Evolutionary conservation across 2,113 vertebrate genomes (phyloP), one percentile per base, ranked within the genome.

Genomic region (Ifrita kowaldi): DNA sequence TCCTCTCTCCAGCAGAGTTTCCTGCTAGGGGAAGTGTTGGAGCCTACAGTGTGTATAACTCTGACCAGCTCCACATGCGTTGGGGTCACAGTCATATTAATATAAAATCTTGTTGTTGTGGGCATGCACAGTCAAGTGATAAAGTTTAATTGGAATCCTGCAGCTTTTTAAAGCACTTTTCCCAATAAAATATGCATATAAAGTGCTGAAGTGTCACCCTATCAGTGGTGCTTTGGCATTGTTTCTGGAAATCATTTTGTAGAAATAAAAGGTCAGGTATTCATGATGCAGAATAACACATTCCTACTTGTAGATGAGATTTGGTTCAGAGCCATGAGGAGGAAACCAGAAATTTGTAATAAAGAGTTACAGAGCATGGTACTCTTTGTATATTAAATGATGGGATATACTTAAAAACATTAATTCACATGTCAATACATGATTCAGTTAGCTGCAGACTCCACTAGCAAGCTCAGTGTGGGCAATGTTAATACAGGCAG

Each of bases 101-200:
- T 87, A 64, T 17, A 80, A 37, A 52, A 30, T 52, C 63, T 93
- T 57, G 39, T 87, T 96, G 39, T 49, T 85, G 56, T 73, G 21
- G 50, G 28, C 56, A 74, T 75, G 68, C 75, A 78, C 47, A 77
- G 42, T 60, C 49, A 93, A 59, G 52, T 95, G 91, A 92, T 81
- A 69, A 91, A 85, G 67, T 94, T 84, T 95, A 95, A 95, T 91
- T 97, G 93, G 84, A 78, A 87, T 87, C 78, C 84, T 89, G 50
- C 56, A 80, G 82, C 41, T 86, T 90, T 96, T 95, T 22, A 30
- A 65, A 92, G 79, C 65, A 77, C 70, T 80, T 94, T 87, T 73
- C 35, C 41, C 15, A 77, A 79, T 78, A 82, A 93, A 94, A 76
- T 64, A 77, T 69, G 37, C 52, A 50, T 64, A 50, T 84, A 42